Evolutionary conservation across 2,797 vertebrate species (phyloP).

Genomic region (Cirrhinus molitorella): DNA sequence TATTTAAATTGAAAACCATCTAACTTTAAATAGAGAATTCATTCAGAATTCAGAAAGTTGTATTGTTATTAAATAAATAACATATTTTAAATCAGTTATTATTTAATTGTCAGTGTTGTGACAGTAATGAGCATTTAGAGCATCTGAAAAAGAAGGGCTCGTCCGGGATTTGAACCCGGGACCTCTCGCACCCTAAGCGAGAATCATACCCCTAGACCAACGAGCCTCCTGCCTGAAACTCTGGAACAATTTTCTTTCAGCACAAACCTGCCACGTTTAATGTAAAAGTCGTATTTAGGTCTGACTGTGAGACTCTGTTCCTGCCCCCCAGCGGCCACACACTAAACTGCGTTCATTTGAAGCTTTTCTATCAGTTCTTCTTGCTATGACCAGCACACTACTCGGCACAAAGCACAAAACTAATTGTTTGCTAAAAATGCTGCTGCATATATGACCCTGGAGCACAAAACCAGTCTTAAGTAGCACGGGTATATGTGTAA

Average conservation of each 20-base stretch:
- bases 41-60: too few species aligned
- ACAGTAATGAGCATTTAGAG: neutral
- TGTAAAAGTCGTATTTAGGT: neutral
- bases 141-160: slow-evolving; percentile 35
- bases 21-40: neutral
- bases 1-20: neutral
- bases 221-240: neutral
- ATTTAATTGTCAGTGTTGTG: neutral
- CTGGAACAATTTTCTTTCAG: neutral
- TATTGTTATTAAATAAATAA: neutral
- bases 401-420: too few species aligned
- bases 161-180: slow-evolving; percentile 66
- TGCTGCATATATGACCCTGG: too few species aligned
- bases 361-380: neutral
- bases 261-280: neutral
- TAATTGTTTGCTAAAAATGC: too few species aligned
- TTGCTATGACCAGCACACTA: neutral
- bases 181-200: slow-evolving; percentile 67
- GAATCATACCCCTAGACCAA: slow-evolving; percentile 70
- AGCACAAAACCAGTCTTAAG: too few species aligned
- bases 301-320: neutral
- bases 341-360: neutral
- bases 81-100: neutral
- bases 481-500: too few species aligned
- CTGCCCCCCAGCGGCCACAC: neutral